A percentile compares a stretch with the other conserved stretches of the same genome.
Conservation (phyloP, 2,113 vertebrate species). For the Campylomormyrus numenius region DNA sequence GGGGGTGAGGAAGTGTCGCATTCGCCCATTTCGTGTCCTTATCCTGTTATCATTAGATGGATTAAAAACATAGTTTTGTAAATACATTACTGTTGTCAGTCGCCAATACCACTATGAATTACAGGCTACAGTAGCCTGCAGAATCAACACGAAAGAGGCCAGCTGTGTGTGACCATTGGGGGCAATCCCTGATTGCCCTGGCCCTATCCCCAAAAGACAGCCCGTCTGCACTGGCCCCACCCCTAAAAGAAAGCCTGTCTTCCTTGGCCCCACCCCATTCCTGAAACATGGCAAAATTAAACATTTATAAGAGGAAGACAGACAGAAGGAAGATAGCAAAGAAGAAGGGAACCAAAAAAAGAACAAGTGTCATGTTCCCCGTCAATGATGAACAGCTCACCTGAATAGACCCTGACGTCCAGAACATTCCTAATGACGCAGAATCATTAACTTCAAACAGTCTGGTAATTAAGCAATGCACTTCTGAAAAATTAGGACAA, state of each 20-base stretch:
- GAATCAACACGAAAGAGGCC: background rate
- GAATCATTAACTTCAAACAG: background rate
- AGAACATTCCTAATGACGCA: slow-evolving; percentile 9
- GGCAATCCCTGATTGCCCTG: background rate
- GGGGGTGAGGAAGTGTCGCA: background rate
- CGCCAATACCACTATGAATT: background rate
- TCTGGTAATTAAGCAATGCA: background rate
- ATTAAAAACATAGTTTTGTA: background rate
- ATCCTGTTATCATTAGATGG: background rate
- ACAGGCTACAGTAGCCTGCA: background rate
- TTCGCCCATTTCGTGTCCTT: background rate
- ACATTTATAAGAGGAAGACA: slow-evolving; percentile 7
- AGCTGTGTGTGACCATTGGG: background rate
- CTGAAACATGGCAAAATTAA: background rate
- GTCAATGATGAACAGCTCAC: slow-evolving; percentile 4
- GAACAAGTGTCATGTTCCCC: background rate
- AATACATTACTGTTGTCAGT: background rate
- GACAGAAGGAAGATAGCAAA: background rate
- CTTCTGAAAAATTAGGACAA: background rate
- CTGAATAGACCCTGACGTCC: background rate
- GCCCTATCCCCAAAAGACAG: background rate
- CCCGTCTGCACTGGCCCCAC: background rate
- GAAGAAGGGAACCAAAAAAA: background rate
- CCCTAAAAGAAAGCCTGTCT: background rate
- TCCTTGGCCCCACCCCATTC: background rate